Evolutionary conservation across 2,113 vertebrate genomes (phyloP).

Genomic region (Rana temporaria): DNA sequence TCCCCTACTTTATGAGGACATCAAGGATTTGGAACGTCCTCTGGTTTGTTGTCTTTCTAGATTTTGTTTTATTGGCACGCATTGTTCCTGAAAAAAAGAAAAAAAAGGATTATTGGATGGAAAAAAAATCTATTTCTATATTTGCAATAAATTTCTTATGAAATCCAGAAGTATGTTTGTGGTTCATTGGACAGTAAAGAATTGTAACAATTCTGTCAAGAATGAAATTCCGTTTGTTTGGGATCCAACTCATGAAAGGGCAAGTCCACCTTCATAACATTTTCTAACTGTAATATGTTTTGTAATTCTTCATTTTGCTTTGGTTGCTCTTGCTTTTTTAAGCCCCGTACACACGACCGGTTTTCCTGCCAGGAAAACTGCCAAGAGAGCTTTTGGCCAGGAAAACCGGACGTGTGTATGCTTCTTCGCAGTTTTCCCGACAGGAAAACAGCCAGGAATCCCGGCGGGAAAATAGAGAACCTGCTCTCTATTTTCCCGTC

Average conservation of each 20-base stretch:
- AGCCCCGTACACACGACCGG: too few relatives aligned
- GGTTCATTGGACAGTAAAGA: background rate
- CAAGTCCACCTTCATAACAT: too few relatives aligned
- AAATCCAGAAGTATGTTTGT: conserved; percentile 62
- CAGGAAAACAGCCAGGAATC: too few relatives aligned
- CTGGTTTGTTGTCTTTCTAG: conserved; percentile 61
- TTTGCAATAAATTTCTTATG: conserved; percentile 88
- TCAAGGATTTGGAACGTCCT: conserved; percentile 38
- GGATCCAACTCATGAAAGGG: background rate
- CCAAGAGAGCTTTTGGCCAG: too few relatives aligned
- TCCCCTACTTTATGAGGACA: conserved; percentile 42
- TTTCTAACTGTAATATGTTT: too few relatives aligned
- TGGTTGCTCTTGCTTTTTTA: too few relatives aligned
- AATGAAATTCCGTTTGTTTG: background rate
- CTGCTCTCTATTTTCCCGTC: too few relatives aligned
- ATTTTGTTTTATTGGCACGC: conserved; percentile 77
- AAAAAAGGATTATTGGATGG: conserved; percentile 72
- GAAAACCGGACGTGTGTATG: too few relatives aligned
- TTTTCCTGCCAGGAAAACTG: too few relatives aligned
- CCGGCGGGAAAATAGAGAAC: too few relatives aligned
- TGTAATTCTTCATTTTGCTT: too few relatives aligned
- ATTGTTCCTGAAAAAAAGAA: conserved; percentile 71
- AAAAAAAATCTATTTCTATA: conserved; percentile 85
- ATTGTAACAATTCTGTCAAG: background rate
- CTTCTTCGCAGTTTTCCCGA: too few relatives aligned